Base-by-base conservation (phyloP, 2,888 invertebrate genomes). In the Acleris emargana region DNA sequence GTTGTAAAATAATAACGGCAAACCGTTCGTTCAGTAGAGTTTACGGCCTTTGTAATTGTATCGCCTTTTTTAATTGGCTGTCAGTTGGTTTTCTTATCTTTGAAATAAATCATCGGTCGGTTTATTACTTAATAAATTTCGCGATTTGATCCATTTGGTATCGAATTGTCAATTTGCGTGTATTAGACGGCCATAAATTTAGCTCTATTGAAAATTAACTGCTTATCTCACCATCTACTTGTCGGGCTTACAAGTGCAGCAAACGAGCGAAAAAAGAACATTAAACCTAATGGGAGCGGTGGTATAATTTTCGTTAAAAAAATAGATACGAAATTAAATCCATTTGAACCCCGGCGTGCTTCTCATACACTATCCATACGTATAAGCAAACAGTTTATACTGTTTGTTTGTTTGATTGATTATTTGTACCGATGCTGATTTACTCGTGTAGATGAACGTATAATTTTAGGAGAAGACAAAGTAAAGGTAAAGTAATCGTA, bases 401-500 rank as follows among this genome's bases (percentile, higher is more conserved):
- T 5, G 25, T 6, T 25, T 25, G 1, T 25, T 5, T 25, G 6
- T 25, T 5, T 2, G 25, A 6, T 5, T 2, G 25, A 6, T 25
- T 25, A 25, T 25, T 25, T 22, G 5, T 25, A 25, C 25, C 25
- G 2, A 22, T 4, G 4, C 3, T 22, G 22, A 22, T 22, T 22
- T 22, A 22, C 25, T 6, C 6, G 25, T 6, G 22, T 22, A 22
- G 22, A 22, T 22, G 3, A 3, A 22, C 22, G 22, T 22, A 22
- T 2, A 22, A 22, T 22, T 22, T 2, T 22, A 22, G 3, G 3
- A 22, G 3, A 22, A 4, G 22, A 22, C n/a, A 22, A 22, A 22
- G 22, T 45, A 2, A 52, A 63, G 20, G n/a, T 45, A 58, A 63
- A 42, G 11, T 13, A 42, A 42, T 9, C 58, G 52, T 16, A n/a